A percentile compares a stretch with the other conserved stretches of the same genome.
These are phyloP conservation scores for Sciurus vulgaris DNA, from an alignment of 2,797 vertebrate genomes.

Conservation along the genomic window DNA sequence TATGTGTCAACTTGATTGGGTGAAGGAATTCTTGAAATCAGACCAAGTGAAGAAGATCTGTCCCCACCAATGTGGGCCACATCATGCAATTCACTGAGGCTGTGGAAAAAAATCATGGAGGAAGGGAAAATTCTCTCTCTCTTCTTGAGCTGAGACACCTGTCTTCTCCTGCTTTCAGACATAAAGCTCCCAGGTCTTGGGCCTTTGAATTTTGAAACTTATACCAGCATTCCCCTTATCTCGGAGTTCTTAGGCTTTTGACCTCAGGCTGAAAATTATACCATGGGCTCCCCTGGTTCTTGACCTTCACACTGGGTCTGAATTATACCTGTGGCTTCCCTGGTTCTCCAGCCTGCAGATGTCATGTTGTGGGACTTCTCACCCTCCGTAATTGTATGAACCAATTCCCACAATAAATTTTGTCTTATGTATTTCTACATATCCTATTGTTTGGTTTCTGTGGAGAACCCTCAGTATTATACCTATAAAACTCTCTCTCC, in stretches of 20 bases:
- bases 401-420: neutral
- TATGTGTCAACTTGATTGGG: neutral
- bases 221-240: accelerated
- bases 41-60: neutral
- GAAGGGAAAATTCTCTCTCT: neutral
- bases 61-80: neutral
- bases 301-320: neutral
- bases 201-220: neutral
- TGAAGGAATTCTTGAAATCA: neutral
- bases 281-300: neutral
- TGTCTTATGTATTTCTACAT: neutral
- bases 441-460: neutral
- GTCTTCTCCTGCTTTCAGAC: neutral
- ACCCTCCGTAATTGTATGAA: neutral
- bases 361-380: neutral
- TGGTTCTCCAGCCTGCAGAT: neutral
- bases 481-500: neutral
- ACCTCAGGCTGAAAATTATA: neutral
- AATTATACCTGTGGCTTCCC: neutral
- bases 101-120: neutral
- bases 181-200: neutral
- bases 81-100: neutral
- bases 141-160: neutral
- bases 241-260: neutral
- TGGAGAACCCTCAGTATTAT: neutral